These are phyloP conservation scores for Chrysolina oricalcia DNA, from an alignment of 2,888 invertebrate genomes.

Conservation along the genomic window DNA sequence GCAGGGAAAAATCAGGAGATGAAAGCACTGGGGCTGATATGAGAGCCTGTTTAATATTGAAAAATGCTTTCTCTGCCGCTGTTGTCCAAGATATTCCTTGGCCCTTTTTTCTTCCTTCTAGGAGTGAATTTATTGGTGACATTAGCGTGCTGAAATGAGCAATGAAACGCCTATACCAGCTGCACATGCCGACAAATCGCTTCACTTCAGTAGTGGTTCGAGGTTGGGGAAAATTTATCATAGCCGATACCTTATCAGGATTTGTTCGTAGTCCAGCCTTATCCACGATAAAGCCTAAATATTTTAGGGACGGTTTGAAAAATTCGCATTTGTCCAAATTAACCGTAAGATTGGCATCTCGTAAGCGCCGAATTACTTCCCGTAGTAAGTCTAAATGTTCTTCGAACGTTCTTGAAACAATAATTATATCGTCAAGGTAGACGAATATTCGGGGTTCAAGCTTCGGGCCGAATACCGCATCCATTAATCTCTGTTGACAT, in stretches of 20 bases:
- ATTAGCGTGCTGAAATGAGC: constrained; percentile 10
- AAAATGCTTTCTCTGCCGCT: constrained; percentile 25
- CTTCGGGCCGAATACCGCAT: constrained; percentile 26
- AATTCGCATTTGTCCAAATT: neutral
- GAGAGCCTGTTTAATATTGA: constrained; percentile 14
- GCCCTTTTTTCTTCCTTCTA: too few relatives aligned
- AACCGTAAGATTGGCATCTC: neutral
- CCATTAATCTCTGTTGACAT: constrained; percentile 55
- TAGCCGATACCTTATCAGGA: constrained; percentile 11
- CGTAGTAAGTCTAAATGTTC: neutral
- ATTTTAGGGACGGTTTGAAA: neutral
- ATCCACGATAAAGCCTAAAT: neutral
- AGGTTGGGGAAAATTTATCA: constrained; percentile 24
- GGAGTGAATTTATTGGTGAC: constrained; percentile 14
- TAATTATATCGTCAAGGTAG: neutral
- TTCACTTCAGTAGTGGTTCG: constrained; percentile 19
- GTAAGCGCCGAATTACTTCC: neutral
- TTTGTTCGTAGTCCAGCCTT: constrained; percentile 16
- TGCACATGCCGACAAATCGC: constrained; percentile 26
- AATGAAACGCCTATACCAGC: constrained; percentile 30
- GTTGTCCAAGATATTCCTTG: neutral
- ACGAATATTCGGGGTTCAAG: neutral
- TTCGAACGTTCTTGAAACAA: neutral
- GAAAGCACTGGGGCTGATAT: neutral
- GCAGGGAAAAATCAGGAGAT: neutral